Evolutionary conservation across 37 sponge, comb jelly and placozoan genomes (phyloP), one percentile per base, ranked within the genome.

Genomic region (Spongilla lacustris): DNA sequence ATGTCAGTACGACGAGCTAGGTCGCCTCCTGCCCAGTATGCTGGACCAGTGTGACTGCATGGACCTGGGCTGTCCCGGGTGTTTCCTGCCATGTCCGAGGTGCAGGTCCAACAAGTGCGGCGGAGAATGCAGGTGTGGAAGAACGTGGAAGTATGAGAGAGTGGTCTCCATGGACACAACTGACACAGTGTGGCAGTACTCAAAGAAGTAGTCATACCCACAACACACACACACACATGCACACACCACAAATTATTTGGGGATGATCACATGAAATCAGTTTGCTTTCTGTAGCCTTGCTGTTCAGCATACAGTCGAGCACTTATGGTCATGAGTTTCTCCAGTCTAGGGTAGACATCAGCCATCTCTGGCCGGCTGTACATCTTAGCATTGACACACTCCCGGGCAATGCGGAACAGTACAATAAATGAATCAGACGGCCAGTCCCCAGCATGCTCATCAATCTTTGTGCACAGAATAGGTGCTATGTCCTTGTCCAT

Each of bases 401-500:
- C 33, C 38, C 73, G 81, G 33, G 95, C 95, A 36, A 91, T 77
- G 0, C 50, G 30, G 35, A 85, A 88, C 13, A 94, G 82, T 0
- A 33, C 73, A n/a, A 94, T 33, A 48, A 91, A 87, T 21, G 92
- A 85, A 28, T 82, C 75, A 1, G 89, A 86, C 10, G 95, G 95
- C 95, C 95, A 94, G 46, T 84, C 73, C 8, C 95, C 95, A 37
- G 92, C 93, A 68, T 83, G 74, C 28, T 85, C 74, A 71, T 94
- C 95, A 11, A 94, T 80, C 77, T 85, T 86, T 48, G 80, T 82
- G 23, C 89, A 72, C 84, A 94, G 26, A 27, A 79, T 67, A 23
- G 76, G 75, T 22, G 76, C n/a, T 27, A 25, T 79, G 27, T 74
- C 33, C 29, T 82, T 26, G 22, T 86, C 83, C 84, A 85, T 82